A percentile compares a stretch with the other conserved stretches of the same genome.
Evolutionary conservation across 1,140 invertebrate genomes (phyloP).

Genomic region (Trichonephila clavipes): DNA sequence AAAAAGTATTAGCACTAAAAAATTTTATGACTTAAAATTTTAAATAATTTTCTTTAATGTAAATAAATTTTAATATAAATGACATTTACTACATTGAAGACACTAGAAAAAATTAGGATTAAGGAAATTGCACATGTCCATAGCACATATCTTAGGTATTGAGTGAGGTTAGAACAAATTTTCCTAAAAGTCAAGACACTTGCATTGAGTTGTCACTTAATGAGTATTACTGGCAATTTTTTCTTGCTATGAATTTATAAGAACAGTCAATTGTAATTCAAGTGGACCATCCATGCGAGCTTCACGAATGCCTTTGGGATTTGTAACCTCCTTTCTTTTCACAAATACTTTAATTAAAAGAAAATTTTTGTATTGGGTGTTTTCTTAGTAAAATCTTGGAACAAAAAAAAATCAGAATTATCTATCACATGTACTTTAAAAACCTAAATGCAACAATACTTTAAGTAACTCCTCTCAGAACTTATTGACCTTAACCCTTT

Average conservation of each 20-base stretch:
- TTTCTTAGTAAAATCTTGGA: background rate
- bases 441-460: background rate
- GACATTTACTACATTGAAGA: background rate
- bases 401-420: too few species aligned
- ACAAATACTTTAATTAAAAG: background rate
- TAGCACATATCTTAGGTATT: background rate
- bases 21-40: background rate
- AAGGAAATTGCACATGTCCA: background rate
- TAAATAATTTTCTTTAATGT: background rate
- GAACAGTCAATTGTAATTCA: background rate
- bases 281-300: slow-evolving; percentile 47
- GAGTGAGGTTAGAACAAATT: background rate
- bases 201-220: background rate
- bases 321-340: slow-evolving; percentile 4
- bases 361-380: background rate
- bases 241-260: slow-evolving; percentile 12
- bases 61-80: background rate
- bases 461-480: too few species aligned
- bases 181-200: background rate
- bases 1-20: background rate
- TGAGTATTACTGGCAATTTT: background rate
- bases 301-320: slow-evolving; percentile 53
- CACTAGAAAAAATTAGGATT: background rate
- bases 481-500: too few species aligned
- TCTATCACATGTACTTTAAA: background rate